A percentile compares a stretch with the other conserved stretches of the same genome.
phyloP scores from a whole-genome alignment of 2,113 vertebrate species.

The Gorsachius goisagi region DNA sequence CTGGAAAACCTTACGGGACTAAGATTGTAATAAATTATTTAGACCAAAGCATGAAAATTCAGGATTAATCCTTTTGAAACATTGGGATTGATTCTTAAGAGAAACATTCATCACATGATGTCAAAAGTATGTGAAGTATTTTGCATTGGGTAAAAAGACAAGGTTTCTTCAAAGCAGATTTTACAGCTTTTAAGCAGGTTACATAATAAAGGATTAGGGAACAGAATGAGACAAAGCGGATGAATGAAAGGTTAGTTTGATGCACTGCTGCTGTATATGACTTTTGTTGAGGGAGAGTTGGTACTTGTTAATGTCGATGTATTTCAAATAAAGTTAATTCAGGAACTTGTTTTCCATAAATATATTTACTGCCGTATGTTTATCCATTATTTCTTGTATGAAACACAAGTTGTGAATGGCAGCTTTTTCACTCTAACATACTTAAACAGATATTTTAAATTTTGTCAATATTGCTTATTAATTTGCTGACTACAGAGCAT shows the following conservation, averaged over 20 bases:
- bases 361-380: background rate
- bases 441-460: background rate
- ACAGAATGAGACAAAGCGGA: slow-evolving; percentile 45
- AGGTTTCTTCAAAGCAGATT: slow-evolving; percentile 55
- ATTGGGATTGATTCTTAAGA: background rate
- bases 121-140: slow-evolving; percentile 37
- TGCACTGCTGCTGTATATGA: background rate
- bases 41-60: background rate
- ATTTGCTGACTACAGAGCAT: background rate
- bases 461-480: background rate
- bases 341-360: background rate
- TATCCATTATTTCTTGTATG: background rate
- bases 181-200: slow-evolving; percentile 61
- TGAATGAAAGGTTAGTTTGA: slow-evolving; percentile 35
- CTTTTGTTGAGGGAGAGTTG: background rate
- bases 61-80: background rate
- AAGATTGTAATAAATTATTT: background rate
- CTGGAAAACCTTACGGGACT: background rate
- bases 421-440: background rate
- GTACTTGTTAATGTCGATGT: background rate
- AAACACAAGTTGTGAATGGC: background rate
- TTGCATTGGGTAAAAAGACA: slow-evolving; percentile 35
- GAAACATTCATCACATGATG: slow-evolving; percentile 8
- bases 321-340: background rate
- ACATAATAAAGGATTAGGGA: slow-evolving; percentile 59